Conservation (phyloP, 2,888 invertebrate species). For the Gastrophysa polygoni region DNA sequence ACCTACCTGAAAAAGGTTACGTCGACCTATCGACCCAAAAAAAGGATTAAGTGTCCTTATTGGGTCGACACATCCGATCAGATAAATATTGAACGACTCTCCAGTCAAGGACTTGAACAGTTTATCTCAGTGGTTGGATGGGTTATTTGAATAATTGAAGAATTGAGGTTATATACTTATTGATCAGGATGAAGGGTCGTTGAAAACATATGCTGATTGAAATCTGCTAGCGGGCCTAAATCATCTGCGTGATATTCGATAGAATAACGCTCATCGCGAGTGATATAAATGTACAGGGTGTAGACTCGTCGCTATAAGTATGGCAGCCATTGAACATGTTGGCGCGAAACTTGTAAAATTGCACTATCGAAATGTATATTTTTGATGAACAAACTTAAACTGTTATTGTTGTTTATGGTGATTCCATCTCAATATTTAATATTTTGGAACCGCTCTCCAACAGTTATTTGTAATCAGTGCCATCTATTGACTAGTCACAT, state of each 20-base stretch:
- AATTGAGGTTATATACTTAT: constrained; percentile 38
- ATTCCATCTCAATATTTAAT: too few relatives aligned
- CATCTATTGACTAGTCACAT: too few relatives aligned
- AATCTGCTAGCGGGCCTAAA: not conserved
- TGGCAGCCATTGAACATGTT: too few relatives aligned
- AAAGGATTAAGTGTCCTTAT: constrained; percentile 44
- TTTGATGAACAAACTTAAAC: too few relatives aligned
- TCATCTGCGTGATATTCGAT: not conserved
- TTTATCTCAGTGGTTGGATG: constrained; percentile 43
- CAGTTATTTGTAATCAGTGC: too few relatives aligned
- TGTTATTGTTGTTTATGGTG: too few relatives aligned
- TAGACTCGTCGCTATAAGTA: too few relatives aligned
- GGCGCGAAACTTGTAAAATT: too few relatives aligned
- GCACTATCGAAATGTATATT: too few relatives aligned
- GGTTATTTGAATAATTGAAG: constrained; percentile 43
- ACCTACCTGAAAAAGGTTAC: constrained; percentile 37
- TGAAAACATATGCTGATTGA: constrained; percentile 23
- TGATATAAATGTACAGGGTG: too few relatives aligned
- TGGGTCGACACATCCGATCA: constrained; percentile 44
- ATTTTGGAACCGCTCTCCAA: too few relatives aligned
- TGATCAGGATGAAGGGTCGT: constrained; percentile 22
- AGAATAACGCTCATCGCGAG: too few relatives aligned
- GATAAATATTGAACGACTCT: constrained; percentile 42
- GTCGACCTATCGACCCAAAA: constrained; percentile 29
- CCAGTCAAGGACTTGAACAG: constrained; percentile 37